Conservation (phyloP, 1,140 invertebrate genomes). For the Drosophila persimilis region DNA sequence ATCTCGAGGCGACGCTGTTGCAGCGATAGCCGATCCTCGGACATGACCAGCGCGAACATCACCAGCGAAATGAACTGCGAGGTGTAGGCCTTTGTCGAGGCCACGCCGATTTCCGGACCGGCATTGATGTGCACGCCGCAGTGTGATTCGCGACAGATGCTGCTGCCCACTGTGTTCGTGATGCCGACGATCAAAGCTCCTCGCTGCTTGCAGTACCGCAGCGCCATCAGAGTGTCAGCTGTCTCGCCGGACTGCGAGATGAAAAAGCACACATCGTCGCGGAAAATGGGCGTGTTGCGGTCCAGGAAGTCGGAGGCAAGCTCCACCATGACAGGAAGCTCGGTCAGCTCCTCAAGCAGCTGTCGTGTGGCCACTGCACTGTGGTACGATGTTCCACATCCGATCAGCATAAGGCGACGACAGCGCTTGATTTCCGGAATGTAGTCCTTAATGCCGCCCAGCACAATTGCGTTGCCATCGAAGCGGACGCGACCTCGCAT, state of each 20-base stretch:
- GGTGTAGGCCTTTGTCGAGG: constrained; percentile 99
- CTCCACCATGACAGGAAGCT: constrained; percentile 99
- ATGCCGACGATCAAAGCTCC: constrained; percentile 98
- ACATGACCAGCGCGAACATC: constrained; percentile 99
- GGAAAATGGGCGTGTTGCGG: constrained; percentile 98
- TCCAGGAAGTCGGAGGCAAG: constrained; percentile 99
- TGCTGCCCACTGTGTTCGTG: constrained; percentile 94
- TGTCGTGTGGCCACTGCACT: constrained; percentile 98
- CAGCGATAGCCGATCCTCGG: constrained; percentile 97
- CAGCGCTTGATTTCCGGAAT: constrained; percentile 98
- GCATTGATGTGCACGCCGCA: constrained; percentile 99
- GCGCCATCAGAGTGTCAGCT: constrained; percentile 97
- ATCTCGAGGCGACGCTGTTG: constrained; percentile 93
- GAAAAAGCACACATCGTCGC: constrained; percentile 99
- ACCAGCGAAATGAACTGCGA: constrained; percentile 99
- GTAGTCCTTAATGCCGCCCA: constrained; percentile 92
- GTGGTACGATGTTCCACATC: constrained; percentile 99
- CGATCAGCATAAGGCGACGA: constrained; percentile 97
- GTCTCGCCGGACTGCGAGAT: constrained; percentile 99
- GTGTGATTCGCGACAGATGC: constrained; percentile 98
- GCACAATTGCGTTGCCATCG: constrained; percentile 87
- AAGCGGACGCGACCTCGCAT: constrained; percentile 99
- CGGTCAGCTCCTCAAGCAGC: constrained; percentile 98
- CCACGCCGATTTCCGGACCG: constrained; percentile 99
- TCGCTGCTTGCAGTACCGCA: constrained; percentile 97